Base-by-base conservation (phyloP, 2,797 vertebrate genomes). In the Hippopotamyrus pictus region DNA sequence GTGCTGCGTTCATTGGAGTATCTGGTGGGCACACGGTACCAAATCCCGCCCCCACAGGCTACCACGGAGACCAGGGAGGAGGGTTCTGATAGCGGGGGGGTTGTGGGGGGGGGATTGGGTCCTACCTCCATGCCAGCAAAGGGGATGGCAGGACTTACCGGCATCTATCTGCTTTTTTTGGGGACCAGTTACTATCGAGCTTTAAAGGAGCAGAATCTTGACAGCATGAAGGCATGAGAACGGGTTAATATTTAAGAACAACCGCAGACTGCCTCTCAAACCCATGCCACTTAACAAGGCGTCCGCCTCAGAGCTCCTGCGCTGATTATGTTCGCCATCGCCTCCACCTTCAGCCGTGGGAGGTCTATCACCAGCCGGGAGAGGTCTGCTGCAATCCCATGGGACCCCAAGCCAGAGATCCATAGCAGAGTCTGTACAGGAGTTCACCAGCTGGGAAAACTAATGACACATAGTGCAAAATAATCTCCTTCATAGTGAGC, bases 1-100 rank as follows among this genome's bases (percentile, higher is more conserved):
- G 90, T 90, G 91, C 89, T 69, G 65, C 93, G 93, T 94, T 92
- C 90, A 90, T 41, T 41, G 86, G 92, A 92, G 92, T 91, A 94
- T 93, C 92, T 94, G 92, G 90, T 92, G 57, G 89, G 92, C 86
- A 88, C 92, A 89, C 89, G 89, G 86, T 82, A 89, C 92, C 91
- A 94, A 93, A 94, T 92, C 5, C 92, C n/a, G n/a, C 92, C 93
- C 92, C 91, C 91, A 90, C 90, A 92, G 93, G 91, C 91, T 90
- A 90, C 89, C 91, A 91, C 89, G 90, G 89, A 48, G 90, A 89
- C 53, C 33, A 76, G 53, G 59, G 89, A 89, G 88, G 90, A 92
- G 93, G 3, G 2, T 62, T 62, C 57, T 1, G n/a, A 62, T 22
- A 57, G 19, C 2, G 19, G 5, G 54, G 2, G 51, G 6, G 17